Conservation (phyloP, 92 coral and sea anemone species). For the Phenganax subtilis region DNA sequence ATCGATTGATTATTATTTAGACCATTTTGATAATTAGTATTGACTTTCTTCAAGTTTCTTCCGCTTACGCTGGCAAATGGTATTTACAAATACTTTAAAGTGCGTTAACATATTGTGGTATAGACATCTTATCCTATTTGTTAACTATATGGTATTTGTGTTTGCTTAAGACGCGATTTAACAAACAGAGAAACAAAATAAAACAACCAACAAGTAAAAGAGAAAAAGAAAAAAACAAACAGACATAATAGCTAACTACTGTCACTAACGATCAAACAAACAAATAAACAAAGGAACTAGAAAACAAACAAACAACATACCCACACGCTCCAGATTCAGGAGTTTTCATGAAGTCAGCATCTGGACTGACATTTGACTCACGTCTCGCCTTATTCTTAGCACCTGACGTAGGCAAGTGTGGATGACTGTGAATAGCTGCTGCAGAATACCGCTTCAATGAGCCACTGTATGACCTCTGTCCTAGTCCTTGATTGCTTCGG, state of each 20-base stretch:
- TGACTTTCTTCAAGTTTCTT: background rate
- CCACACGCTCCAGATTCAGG: conserved; percentile 99
- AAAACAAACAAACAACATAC: conserved; percentile 52
- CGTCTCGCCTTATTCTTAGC: conserved; percentile 86
- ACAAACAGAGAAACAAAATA: too few species aligned
- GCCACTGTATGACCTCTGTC: conserved; percentile 57
- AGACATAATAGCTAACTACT: conserved; percentile 1
- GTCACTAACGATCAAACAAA: background rate
- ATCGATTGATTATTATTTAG: conserved; percentile 8
- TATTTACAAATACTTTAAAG: background rate
- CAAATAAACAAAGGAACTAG: background rate
- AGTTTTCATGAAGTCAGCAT: conserved; percentile 85
- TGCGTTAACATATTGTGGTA: background rate
- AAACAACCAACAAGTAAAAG: conserved; percentile 10
- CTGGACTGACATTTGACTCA: conserved; percentile 59
- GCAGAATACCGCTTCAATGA: conserved; percentile 59
- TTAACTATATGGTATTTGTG: too few species aligned
- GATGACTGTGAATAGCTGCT: conserved; percentile 63
- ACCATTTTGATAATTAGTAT: background rate
- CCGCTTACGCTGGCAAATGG: conserved; percentile 12
- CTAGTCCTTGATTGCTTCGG: background rate
- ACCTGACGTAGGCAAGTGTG: conserved; percentile 76
- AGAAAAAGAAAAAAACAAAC: conserved; percentile 20
- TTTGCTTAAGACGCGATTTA: too few species aligned
- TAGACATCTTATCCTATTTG: background rate